Conservation (phyloP, 2,113 vertebrate genomes). For the Mormyrus iriodes region DNA sequence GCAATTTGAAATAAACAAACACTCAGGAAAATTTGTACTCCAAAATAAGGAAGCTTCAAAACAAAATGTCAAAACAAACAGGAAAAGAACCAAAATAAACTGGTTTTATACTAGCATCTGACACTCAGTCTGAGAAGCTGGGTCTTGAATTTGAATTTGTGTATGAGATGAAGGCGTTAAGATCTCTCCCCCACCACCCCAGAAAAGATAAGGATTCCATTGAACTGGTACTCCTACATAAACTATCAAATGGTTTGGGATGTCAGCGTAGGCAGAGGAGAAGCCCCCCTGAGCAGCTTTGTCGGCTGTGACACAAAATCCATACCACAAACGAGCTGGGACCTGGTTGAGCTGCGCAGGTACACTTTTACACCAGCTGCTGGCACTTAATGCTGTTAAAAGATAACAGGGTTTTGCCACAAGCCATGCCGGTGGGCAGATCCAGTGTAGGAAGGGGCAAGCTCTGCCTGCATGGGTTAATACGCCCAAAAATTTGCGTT, state of each 20-base stretch:
- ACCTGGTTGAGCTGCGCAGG: background rate
- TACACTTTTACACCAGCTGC: background rate
- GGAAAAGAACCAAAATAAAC: background rate
- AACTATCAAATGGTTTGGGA: background rate
- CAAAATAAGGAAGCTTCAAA: background rate
- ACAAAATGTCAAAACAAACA: background rate
- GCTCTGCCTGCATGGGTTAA: background rate
- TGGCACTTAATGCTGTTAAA: background rate
- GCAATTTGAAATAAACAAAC: background rate
- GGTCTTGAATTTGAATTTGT: background rate
- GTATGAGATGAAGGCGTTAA: background rate
- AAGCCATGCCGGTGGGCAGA: background rate
- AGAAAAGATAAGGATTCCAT: background rate
- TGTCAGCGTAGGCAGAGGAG: background rate
- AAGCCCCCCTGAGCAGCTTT: background rate
- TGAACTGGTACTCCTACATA: background rate
- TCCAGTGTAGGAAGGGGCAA: background rate
- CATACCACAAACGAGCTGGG: background rate
- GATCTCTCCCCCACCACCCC: background rate
- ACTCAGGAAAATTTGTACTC: background rate
- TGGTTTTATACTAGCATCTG: background rate
- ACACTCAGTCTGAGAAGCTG: background rate
- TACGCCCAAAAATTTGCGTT: background rate
- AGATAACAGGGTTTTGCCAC: background rate
- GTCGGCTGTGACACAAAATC: background rate